A percentile compares a stretch with the other conserved stretches of the same genome.
phyloP scores from a whole-genome alignment of 2,888 invertebrate species.

The Clusia tigrina region DNA sequence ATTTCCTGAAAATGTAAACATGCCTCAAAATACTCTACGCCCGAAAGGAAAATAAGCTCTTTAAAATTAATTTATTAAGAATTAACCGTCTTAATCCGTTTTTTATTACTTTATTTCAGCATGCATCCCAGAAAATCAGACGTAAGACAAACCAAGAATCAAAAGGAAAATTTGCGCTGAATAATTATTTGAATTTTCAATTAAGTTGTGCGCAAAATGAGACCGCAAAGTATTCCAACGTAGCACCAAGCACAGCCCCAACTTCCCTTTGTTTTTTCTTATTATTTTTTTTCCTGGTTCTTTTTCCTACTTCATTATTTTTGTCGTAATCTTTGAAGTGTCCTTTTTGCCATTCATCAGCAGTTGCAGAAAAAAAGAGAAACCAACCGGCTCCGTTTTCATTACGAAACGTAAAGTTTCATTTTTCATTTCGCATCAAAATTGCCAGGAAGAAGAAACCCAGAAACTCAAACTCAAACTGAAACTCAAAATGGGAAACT shows the following conservation, averaged over 20 bases:
- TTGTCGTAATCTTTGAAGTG: conserved; percentile 8
- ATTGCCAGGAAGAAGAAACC: not conserved
- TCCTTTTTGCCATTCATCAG: not conserved
- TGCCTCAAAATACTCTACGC: too few species aligned
- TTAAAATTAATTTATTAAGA: too few species aligned
- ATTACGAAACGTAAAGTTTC: not conserved
- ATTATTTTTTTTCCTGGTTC: not conserved
- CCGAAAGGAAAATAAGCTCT: not conserved
- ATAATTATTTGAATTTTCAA: conserved; percentile 4
- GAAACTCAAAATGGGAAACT: not conserved
- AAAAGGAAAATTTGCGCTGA: not conserved
- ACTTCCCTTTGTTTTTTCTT: not conserved
- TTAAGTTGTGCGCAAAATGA: not conserved
- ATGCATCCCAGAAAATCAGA: not conserved
- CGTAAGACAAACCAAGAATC: not conserved
- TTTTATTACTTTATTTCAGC: not conserved
- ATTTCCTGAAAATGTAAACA: too few species aligned
- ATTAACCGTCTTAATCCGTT: not conserved
- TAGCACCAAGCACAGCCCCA: too few species aligned
- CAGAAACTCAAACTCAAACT: not conserved
- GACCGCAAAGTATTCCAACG: not conserved
- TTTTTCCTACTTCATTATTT: not conserved
- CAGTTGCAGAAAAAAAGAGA: not conserved
- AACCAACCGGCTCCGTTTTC: not conserved
- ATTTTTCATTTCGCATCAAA: not conserved